Base-by-base conservation (phyloP, 2,113 vertebrate genomes). In the Prolemur simus region DNA sequence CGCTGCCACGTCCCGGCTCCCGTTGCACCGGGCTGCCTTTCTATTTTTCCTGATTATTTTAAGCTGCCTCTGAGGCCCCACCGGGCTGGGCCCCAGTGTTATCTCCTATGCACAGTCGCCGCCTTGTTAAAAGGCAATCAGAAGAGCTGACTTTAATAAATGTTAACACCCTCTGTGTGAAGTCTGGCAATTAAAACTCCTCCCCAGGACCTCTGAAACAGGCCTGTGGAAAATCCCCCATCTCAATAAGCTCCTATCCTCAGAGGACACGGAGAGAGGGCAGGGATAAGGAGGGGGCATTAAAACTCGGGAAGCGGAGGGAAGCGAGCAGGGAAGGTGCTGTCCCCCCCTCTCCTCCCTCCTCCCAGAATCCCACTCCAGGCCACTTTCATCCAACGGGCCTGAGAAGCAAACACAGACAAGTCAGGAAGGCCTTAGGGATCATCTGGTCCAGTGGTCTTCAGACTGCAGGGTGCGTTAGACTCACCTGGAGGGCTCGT, bases 51-150 rank as follows among this genome's bases (percentile, higher is more conserved):
- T 98, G 98, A 99, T 99, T 99, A 99, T 98, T 99, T 98, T 99
- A 99, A 99, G 98, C 98, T 92, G 95, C 98, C 98, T 98, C 90
- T 98, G 98, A 98, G 97, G 98, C 95, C 98, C 98, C 98, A 98
- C 98, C 96, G 95, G 98, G 97, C 96, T 97, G 97, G 98, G 98
- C 97, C 95, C 96, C 87, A n/a, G 97, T 78, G 99, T 99, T 99
- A 99, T 99, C 99, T 99, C 98, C 21, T 96, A 96, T 95, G 93
- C 95, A 98, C 99, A 99, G 99, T 99, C 85, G 21, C 99, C 96
- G 93, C 99, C 99, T 99, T 99, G 99, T 99, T 99, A 99, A 99
- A 99, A 99, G 98, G 98, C 99, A 99, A 99, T 99, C 99, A 99
- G 98, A 99, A 98, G 98, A 99, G 98, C 98, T 98, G 99, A 99